phyloP scores from a whole-genome alignment of 2,888 invertebrate species.

The Gymnoscelis rufifasciata region DNA sequence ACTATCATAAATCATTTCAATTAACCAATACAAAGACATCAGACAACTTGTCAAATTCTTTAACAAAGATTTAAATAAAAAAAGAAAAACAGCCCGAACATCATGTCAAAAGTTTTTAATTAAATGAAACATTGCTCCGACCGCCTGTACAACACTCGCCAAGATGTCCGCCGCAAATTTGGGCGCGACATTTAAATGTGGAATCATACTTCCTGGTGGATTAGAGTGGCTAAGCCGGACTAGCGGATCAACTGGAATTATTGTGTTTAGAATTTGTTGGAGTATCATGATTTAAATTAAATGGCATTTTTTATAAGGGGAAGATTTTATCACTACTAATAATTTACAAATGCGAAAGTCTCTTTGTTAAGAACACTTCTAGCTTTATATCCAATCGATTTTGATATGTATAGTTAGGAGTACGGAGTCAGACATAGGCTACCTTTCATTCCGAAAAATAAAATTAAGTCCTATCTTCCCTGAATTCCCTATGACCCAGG shows the following conservation, averaged over 20 bases:
- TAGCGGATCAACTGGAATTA: constrained; percentile 4
- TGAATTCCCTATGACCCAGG: no score
- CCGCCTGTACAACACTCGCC: constrained; percentile 43
- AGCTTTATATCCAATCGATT: no score
- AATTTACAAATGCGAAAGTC: no score
- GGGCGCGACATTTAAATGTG: constrained; percentile 71
- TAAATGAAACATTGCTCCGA: constrained; percentile 33
- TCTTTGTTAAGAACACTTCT: no score
- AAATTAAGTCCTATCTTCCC: no score
- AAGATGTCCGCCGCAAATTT: constrained; percentile 69
- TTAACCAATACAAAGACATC: background rate
- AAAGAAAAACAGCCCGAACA: constrained; percentile 4
- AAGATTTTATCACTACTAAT: no score
- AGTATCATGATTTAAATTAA: no score
- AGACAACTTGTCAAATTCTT: background rate
- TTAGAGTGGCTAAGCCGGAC: constrained; percentile 39
- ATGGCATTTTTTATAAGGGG: no score
- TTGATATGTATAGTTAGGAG: no score
- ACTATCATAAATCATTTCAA: background rate
- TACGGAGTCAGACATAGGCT: no score
- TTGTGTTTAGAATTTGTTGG: no score
- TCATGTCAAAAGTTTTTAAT: constrained; percentile 9
- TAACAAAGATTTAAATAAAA: background rate
- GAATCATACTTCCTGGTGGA: constrained; percentile 54
- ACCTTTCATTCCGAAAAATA: no score